These are phyloP conservation scores for Clarias pachynema DNA, from an alignment of 2,797 vertebrate species.

Conservation along the genomic window DNA sequence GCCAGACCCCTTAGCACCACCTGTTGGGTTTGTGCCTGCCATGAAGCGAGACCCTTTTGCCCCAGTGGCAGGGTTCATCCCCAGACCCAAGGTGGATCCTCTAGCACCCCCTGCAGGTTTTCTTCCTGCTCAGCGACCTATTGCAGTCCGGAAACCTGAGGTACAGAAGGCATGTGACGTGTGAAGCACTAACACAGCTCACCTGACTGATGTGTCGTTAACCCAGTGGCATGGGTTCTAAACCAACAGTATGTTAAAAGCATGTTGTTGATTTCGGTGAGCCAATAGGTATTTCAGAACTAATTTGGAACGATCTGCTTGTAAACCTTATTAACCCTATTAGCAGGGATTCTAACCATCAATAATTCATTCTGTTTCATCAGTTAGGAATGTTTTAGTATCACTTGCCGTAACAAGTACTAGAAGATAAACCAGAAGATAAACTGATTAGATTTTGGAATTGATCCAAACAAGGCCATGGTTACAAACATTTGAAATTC, in stretches of 20 bases:
- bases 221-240: constrained; percentile 9
- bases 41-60: constrained; percentile 54
- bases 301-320: not conserved
- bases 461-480: not conserved
- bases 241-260: not conserved
- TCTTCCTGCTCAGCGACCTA: constrained; percentile 70
- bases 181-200: constrained; percentile 29
- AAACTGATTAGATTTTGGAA: not conserved
- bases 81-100: constrained; percentile 54
- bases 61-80: constrained; percentile 61
- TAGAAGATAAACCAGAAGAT: not conserved
- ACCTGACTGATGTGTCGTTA: constrained; percentile 24
- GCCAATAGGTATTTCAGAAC: not conserved
- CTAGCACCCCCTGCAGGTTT: constrained; percentile 74
- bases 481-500: not conserved
- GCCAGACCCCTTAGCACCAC: constrained; percentile 55
- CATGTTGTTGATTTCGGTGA: not conserved
- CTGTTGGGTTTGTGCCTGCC: constrained; percentile 49
- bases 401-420: not conserved
- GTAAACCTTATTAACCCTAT: not conserved
- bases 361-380: not conserved
- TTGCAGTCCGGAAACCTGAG: constrained; percentile 70
- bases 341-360: not conserved
- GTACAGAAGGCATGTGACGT: constrained; percentile 61
- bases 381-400: not conserved